Conservation (phyloP, 2,113 vertebrate species). For the Myotis lucifugus region DNA sequence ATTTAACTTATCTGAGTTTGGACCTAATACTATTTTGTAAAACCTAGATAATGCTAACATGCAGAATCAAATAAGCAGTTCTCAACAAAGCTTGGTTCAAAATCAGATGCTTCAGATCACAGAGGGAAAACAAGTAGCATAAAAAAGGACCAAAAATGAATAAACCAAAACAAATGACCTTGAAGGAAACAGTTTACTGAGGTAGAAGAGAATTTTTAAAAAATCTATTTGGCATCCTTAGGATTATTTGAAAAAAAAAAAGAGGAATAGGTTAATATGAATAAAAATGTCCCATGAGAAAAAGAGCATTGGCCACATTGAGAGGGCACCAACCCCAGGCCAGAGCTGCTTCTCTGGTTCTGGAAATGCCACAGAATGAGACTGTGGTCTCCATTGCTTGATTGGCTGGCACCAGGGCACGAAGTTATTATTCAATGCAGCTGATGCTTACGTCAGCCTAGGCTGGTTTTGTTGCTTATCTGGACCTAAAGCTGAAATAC, state of each 20-base stretch:
- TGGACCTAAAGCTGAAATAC: too few species aligned
- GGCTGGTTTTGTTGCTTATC: too few species aligned
- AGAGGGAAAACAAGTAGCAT: neutral
- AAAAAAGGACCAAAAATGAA: neutral
- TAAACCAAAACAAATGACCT: neutral
- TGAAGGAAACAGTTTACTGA: neutral
- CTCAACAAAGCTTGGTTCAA: neutral
- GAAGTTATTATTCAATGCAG: too few species aligned
- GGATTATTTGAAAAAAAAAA: neutral
- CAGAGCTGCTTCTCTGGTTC: neutral
- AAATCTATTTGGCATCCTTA: neutral
- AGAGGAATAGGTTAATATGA: neutral
- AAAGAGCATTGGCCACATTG: neutral
- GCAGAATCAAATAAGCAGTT: neutral
- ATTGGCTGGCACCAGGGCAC: too few species aligned
- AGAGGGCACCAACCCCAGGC: neutral
- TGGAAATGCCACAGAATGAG: neutral
- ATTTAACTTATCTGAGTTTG: conserved; percentile 16
- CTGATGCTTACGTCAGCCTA: too few species aligned
- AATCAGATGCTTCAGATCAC: neutral
- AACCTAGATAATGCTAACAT: neutral
- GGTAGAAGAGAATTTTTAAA: neutral
- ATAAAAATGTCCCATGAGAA: neutral
- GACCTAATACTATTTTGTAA: neutral
- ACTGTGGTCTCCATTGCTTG: too few species aligned